Percentiles rank a stretch among this genome's conserved stretches.
phyloP scores from a whole-genome alignment of 2,888 invertebrate genomes.

The Axea sp. region DNA sequence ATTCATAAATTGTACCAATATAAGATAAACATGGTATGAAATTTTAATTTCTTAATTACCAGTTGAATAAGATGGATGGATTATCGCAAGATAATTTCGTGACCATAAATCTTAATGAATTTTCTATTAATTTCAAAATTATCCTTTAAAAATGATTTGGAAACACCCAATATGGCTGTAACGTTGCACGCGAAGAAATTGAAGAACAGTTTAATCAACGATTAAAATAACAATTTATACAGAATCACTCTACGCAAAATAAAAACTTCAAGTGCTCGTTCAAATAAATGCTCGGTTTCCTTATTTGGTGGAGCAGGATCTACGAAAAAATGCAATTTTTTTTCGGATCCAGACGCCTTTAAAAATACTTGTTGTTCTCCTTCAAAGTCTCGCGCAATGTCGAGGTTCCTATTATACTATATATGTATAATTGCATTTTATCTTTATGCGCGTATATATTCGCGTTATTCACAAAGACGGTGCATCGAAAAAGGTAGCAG shows the following conservation, averaged over 20 bases:
- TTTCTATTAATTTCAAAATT: too few relatives aligned
- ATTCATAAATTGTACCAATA: too few relatives aligned
- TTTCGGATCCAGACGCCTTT: constrained; percentile 46
- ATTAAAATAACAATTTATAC: constrained; percentile 30
- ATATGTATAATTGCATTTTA: constrained; percentile 46
- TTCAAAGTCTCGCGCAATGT: constrained; percentile 56
- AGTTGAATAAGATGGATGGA: too few relatives aligned
- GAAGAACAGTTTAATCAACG: neutral
- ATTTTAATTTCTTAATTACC: too few relatives aligned
- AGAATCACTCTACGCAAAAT: neutral
- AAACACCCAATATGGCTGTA: too few relatives aligned
- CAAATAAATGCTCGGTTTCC: constrained; percentile 55
- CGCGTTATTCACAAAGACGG: too few relatives aligned
- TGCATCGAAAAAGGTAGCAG: too few relatives aligned
- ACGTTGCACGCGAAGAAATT: too few relatives aligned
- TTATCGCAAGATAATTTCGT: too few relatives aligned
- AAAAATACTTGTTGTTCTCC: constrained; percentile 58
- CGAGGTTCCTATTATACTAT: constrained; percentile 45
- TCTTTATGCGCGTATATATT: constrained; percentile 19
- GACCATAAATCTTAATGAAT: too few relatives aligned
- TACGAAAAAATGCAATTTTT: constrained; percentile 53
- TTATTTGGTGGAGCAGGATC: constrained; percentile 57
- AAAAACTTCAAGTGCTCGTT: constrained; percentile 20
- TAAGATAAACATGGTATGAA: too few relatives aligned
- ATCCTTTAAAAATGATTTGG: too few relatives aligned